Evolutionary conservation across 2,113 vertebrate genomes (phyloP).

Genomic region (Penelope pileata): DNA sequence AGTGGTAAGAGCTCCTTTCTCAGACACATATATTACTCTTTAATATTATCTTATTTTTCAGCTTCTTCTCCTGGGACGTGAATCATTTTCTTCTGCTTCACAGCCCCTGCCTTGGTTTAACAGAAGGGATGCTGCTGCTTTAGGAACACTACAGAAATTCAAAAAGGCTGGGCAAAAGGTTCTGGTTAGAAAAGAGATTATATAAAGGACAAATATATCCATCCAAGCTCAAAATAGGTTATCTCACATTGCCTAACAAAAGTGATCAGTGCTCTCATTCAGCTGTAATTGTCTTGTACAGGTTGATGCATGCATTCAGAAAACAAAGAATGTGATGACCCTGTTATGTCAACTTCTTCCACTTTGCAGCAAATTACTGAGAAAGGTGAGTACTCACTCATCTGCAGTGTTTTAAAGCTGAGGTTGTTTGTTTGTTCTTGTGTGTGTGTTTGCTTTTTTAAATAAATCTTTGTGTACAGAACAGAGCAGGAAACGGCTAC

Average conservation of each 20-base stretch:
- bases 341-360: slow-evolving; percentile 86
- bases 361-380: slow-evolving; percentile 85
- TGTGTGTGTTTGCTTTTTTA: not conserved
- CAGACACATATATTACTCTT: not conserved
- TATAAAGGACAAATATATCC: not conserved
- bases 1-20: not conserved
- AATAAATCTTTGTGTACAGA: slow-evolving; percentile 61
- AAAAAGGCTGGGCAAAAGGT: not conserved
- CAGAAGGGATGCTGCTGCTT: not conserved
- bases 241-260: not conserved
- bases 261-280: not conserved
- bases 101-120: not conserved
- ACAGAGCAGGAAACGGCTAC: slow-evolving; percentile 82
- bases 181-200: not conserved
- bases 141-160: not conserved
- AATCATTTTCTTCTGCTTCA: not conserved
- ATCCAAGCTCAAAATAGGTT: not conserved
- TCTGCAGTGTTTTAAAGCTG: not conserved
- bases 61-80: not conserved
- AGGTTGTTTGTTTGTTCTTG: too few species aligned
- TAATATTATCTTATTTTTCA: not conserved
- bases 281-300: slow-evolving; percentile 32
- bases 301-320: slow-evolving; percentile 92
- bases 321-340: slow-evolving; percentile 84
- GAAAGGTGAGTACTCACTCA: slow-evolving; percentile 79